Base-by-base conservation (phyloP, 2,113 vertebrate genomes). In the Macrotus californicus region DNA sequence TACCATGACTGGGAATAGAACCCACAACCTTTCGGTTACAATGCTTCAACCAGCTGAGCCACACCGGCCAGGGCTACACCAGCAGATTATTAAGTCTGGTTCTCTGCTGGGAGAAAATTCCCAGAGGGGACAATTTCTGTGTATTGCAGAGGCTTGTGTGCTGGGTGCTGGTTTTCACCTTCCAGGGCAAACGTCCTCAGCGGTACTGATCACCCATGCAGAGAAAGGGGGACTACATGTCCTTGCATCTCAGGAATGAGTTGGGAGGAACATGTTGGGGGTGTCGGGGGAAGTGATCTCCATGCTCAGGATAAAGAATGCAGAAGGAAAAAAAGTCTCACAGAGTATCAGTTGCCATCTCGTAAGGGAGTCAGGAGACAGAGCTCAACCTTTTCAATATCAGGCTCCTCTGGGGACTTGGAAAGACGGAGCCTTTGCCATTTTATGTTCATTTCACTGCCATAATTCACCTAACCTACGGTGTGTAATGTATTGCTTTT, bases 61-160 rank as follows among this genome's bases (percentile, higher is more conserved):
- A 64, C 29, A 64, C 61, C 3, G 5, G 29, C 61, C 61, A 64
- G 61, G 29, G 13, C 61, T 43, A 46, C 43, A 48, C 73, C 14
- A 79, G 70, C 43, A 94, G 72, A 36, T 94, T 93, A 93, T 91
- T 96, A 96, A 96, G 56, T 95, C 76, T 95, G 84, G 22, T 79
- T 92, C 75, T 94, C 84, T 88, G 52, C 36, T 93, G 29, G 85
- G 88, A 92, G 52, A 66, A 92, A 93, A 92, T 84, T 95, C 81
- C 76, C 96, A 92, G 89, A 95, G 76, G 56, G 72, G 19, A 90
- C 16, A 24, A 59, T 95, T 94, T 96, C 81, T 96, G 52, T 94
- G 70, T 87, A 72, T 76, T 92, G 75, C 52, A 75, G 54, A 87
- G 22, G 43, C 69, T 93, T 96, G 70, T 94, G 93, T 83, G 34